Base-by-base conservation (phyloP, 2,888 invertebrate species). In the Drosophila flavopinicola region DNA sequence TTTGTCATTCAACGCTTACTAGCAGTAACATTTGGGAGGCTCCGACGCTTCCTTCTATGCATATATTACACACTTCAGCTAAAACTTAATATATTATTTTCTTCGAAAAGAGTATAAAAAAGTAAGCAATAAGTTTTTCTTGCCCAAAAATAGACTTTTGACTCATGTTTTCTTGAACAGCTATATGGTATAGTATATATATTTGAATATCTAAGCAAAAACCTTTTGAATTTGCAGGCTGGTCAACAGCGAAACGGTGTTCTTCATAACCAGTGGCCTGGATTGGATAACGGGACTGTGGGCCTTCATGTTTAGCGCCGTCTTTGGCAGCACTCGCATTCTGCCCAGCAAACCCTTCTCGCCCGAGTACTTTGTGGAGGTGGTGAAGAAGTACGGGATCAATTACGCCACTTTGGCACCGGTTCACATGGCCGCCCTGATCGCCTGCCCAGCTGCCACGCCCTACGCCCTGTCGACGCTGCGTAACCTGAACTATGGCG, bases 271-370 rank as follows among this genome's bases (percentile, higher is more conserved):
- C 11, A 87, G 83, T 44, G 69, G 78, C 0, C 25, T 88, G 11
- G 85, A 89, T 42, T 88, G 88, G 88, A 27, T 83, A 2, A 65
- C 77, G 3, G 89, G 88, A 0, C 39, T 83, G 27, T 63, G 59
- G 24, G 56, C 49, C 3, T 63, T 75, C 9, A 52, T 84, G 9
- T 39, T 66, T 3, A 66, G 70, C 32, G 65, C 66, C 3, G 44
- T 82, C 0, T 52, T 49, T 17, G 77, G 83, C 1, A 65, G 66
- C 33, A 85, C 73, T 17, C 78, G 88, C 9, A 78, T 90, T 35
- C 75, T 89, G n/a, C 77, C 78, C 6, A 63, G 52, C 15, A 54
- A 76, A 6, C 74, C 82, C 3, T 88, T 80, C 33, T 41, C 65
- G 1, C 56, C 85, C 0, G 82, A 87, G 3, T 42, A 80, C 30